Percentiles rank a stretch among this genome's conserved stretches.
These are phyloP conservation scores for Pentalonia nigronervosa DNA, from an alignment of 1,140 invertebrate species.

Conservation along the genomic window DNA sequence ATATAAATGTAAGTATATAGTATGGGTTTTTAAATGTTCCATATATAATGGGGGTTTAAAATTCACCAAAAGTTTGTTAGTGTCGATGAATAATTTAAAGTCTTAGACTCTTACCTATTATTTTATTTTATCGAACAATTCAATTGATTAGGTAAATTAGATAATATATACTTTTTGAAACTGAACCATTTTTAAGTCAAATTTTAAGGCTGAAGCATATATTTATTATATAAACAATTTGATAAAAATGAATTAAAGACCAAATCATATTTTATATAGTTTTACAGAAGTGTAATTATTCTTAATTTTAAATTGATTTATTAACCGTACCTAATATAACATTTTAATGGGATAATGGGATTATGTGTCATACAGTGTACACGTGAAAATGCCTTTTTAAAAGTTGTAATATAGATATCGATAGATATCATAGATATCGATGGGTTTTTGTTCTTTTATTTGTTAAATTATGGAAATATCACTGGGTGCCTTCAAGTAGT, in stretches of 20 bases:
- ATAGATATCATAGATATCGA: conserved; percentile 20
- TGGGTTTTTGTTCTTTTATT: conserved; percentile 22
- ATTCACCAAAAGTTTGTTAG: background rate
- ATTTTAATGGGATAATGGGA: background rate
- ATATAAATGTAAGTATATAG: background rate
- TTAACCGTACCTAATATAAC: background rate
- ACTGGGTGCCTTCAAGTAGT: conserved; percentile 22
- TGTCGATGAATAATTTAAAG: background rate
- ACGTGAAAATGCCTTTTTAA: background rate
- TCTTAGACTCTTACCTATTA: background rate
- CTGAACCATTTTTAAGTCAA: too few relatives aligned
- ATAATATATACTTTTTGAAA: background rate
- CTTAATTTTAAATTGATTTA: conserved; percentile 3
- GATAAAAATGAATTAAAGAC: background rate
- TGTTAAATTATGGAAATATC: conserved; percentile 55
- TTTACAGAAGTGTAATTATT: background rate
- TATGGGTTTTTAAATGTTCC: background rate
- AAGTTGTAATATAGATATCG: background rate
- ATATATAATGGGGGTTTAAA: background rate
- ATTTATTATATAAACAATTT: background rate
- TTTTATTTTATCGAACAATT: background rate
- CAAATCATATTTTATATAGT: background rate
- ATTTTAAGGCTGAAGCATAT: too few relatives aligned
- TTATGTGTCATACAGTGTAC: background rate
- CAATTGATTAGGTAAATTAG: background rate